A percentile compares a stretch with the other conserved stretches of the same genome.
phyloP scores from a whole-genome alignment of 2,797 vertebrate species.

The Xyrichtys novacula region DNA sequence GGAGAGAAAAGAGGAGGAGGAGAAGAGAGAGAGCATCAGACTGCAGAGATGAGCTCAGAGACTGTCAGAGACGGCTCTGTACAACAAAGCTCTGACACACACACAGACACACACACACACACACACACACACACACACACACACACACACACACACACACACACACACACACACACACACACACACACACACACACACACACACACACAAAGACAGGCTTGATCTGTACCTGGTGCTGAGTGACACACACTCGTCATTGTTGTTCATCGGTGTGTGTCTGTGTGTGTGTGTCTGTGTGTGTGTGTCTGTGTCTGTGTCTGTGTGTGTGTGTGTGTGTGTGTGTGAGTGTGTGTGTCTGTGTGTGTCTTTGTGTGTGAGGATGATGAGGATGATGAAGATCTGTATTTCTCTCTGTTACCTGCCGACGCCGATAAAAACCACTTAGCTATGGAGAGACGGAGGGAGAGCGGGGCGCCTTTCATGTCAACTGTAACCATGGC shows the following conservation, averaged over 20 bases:
- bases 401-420: conserved; percentile 41
- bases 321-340: no score
- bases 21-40: background rate
- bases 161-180: conserved; percentile 36
- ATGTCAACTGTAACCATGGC: conserved; percentile 77
- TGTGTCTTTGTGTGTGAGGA: no score
- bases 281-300: no score
- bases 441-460: conserved; percentile 32
- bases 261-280: no score
- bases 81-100: conserved; percentile 84
- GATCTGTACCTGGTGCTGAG: conserved; percentile 43
- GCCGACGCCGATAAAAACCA: conserved; percentile 46
- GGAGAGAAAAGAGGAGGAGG: background rate
- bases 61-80: conserved; percentile 73
- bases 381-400: conserved; percentile 17
- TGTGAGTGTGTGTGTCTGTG: no score
- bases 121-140: conserved; percentile 33
- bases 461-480: conserved; percentile 51
- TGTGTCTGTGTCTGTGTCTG: no score
- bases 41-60: conserved; percentile 64
- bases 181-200: conserved; percentile 41
- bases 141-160: conserved; percentile 23
- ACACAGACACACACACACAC: conserved; percentile 40
- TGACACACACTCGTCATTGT: conserved; percentile 8
- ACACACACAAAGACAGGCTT: conserved; percentile 21